Evolutionary conservation across 2,113 vertebrate genomes (phyloP), one percentile per base, ranked within the genome.

Genomic region (Corydoras sp.): DNA sequence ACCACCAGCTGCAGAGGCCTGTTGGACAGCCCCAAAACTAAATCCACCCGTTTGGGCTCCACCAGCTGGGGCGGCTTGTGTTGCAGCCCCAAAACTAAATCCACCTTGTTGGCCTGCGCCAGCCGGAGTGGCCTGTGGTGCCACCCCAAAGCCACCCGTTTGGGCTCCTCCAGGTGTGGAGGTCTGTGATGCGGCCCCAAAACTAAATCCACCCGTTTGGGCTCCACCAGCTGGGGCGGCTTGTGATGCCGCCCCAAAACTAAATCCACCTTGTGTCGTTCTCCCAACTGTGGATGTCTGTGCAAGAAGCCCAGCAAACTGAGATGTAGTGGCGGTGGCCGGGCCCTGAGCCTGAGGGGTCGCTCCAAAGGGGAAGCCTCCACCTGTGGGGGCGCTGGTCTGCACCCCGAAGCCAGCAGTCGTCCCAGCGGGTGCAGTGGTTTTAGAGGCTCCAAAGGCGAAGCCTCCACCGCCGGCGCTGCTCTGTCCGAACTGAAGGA

Each of bases 401-500:
- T 80, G 56, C 76, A 87, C 48, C 0, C 83, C 84, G 66, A 95
- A 95, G 3, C 83, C 85, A 0, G 83, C 62, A 0, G 12, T 53
- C n/a, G 58, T n/a, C 2, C 83, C 70, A 9, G 85, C 71, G 0
- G 88, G 49, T 0, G 82, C 65, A 0, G 83, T 79, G 30, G 91
- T 79, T 49, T 89, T 87, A 4, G 81, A 84, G 0, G 88, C 68
- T 48, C 89, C 89, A 48, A 95, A 94, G 0, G 73, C 72, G 78
- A 95, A 96, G 4, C 90, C 89, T 3, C 90, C 88, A 3, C 83
- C 18, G 32, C 82, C 49, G 3, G 77, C 63, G 6, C 85, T 5
- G 6, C 85, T 5, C 58, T 88, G 85, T 3, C 88, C 91, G 65
- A 95, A 93, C 73, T 92, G 83, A 95, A 97, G 7, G 69, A 55